These are phyloP conservation scores for Pseudorhombus dupliciocellatus DNA, from an alignment of 2,113 vertebrate species.

Conservation along the genomic window DNA sequence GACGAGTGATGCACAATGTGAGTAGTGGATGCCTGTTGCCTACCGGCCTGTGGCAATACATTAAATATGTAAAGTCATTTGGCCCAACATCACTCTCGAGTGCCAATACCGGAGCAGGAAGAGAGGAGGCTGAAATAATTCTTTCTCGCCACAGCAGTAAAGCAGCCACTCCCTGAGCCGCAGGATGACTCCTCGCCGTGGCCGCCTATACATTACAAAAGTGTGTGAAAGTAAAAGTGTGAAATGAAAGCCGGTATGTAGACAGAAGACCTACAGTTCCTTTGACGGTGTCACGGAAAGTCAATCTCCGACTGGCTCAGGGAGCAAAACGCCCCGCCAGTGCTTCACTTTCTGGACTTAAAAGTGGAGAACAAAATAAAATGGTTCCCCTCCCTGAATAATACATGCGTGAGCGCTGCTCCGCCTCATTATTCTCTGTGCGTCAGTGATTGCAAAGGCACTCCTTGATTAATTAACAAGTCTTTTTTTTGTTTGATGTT, in stretches of 20 bases:
- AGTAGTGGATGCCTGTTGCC: conserved; percentile 63
- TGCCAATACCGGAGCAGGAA: conserved; percentile 64
- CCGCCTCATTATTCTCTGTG: conserved; percentile 52
- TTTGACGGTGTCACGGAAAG: no score
- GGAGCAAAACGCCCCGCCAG: background rate
- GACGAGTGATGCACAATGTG: conserved; percentile 42
- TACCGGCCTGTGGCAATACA: conserved; percentile 64
- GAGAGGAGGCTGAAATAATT: conserved; percentile 56
- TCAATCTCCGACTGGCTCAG: background rate
- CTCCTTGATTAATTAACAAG: conserved; percentile 56
- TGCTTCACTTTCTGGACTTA: conserved; percentile 26
- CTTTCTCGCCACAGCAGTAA: conserved; percentile 47
- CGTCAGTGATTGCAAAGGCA: conserved; percentile 26
- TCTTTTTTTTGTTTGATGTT: conserved; percentile 48
- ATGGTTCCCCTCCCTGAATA: conserved; percentile 47
- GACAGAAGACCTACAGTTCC: conserved; percentile 8
- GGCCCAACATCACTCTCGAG: conserved; percentile 61
- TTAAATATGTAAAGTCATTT: conserved; percentile 79
- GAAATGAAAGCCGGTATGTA: conserved; percentile 45
- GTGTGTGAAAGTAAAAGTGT: no score
- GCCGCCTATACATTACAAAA: conserved; percentile 41
- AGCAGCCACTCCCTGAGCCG: conserved; percentile 46
- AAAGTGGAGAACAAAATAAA: conserved; percentile 34
- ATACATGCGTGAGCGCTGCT: conserved; percentile 50
- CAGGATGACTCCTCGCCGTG: conserved; percentile 48